phyloP scores from a whole-genome alignment of 2,888 invertebrate species.

The Dicranocentrus wangi region DNA sequence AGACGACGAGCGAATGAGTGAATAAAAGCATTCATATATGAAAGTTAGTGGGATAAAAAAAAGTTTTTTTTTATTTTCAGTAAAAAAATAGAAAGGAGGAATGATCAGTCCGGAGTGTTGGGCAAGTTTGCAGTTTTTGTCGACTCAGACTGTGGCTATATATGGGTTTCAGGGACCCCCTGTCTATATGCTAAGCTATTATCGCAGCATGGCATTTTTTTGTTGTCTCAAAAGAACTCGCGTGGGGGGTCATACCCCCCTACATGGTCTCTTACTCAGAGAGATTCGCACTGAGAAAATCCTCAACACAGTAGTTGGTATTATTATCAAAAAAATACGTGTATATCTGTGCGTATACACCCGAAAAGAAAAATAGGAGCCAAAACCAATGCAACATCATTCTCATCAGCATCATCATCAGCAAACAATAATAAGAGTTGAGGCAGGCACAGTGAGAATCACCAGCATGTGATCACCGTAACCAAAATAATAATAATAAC shows the following conservation, averaged over 20 bases:
- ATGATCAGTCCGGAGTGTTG: conserved; percentile 73
- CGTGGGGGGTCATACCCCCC: conserved; percentile 73
- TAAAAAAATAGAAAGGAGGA: conserved; percentile 66
- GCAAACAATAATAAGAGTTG: conserved; percentile 59
- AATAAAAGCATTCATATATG: conserved; percentile 66
- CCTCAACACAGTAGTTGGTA: conserved; percentile 73
- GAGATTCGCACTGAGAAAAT: conserved; percentile 73
- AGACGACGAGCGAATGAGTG: conserved; percentile 67
- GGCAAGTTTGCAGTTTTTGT: conserved; percentile 74
- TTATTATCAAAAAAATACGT: conserved; percentile 67
- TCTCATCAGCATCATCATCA: conserved; percentile 37
- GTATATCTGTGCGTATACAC: conserved; percentile 37
- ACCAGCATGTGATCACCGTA: conserved; percentile 66
- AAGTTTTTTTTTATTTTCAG: conserved; percentile 59
- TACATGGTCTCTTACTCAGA: conserved; percentile 66
- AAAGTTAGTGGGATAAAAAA: conserved; percentile 25
- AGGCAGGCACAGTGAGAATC: conserved; percentile 63
- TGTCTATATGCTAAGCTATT: conserved; percentile 73
- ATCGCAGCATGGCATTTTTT: conserved; percentile 73
- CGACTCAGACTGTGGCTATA: conserved; percentile 73
- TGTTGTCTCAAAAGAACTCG: conserved; percentile 73
- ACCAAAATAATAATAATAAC: conserved; percentile 55
- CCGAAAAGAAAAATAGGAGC: conserved; percentile 31
- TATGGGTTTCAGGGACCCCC: conserved; percentile 73
- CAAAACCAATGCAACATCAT: conserved; percentile 56